Base-by-base conservation (phyloP, 2,888 invertebrate genomes). In the Blomia tropicalis region DNA sequence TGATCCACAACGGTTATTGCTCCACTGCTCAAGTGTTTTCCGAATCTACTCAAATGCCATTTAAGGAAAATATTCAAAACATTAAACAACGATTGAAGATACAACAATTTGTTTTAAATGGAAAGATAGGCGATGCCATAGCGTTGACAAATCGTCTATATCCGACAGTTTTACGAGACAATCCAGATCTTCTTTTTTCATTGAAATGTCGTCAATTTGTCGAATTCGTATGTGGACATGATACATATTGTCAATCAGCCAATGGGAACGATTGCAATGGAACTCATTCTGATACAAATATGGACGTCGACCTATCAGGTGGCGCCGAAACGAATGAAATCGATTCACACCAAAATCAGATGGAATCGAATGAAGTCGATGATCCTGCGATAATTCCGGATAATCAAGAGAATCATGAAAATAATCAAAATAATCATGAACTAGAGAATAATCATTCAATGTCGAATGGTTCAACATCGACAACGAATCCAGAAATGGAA, bases 151-250 rank as follows among this genome's bases (percentile, higher is more conserved):
- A 84, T 73, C 81, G 84, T 70, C 78, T 89, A 69, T 95, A 91
- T 78, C 95, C 96, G 2, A 87, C 86, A n/a, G 80, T 96, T 66
- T 78, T 96, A 72, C 91, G 93, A 75, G 81, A 82, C 63, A 87
- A 93, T 77, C 83, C 82, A 70, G 89, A 91, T 76, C 80, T 96
- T 70, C 80, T 90, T 74, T 95, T 98, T 77, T 84, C 88, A 79
- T 82, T 96, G 71, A 93, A 93, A 77, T 93, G 93, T 73, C 84
- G 96, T 66, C 95, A 98, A 79, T 98, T 98, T 77, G 87, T 96
- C 43, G 96, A 98, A 78, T 93, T 95, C 91, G 89, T 96, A 58
- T 71, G 71, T 64, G 90, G 90, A 64, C 83, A 86, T 62, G 89
- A 90, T 75, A 27, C 36, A 47, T 27, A 41, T 14, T 43, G 58